phyloP scores from a whole-genome alignment of 2,888 invertebrate species.

The Nemurella pictetii region DNA sequence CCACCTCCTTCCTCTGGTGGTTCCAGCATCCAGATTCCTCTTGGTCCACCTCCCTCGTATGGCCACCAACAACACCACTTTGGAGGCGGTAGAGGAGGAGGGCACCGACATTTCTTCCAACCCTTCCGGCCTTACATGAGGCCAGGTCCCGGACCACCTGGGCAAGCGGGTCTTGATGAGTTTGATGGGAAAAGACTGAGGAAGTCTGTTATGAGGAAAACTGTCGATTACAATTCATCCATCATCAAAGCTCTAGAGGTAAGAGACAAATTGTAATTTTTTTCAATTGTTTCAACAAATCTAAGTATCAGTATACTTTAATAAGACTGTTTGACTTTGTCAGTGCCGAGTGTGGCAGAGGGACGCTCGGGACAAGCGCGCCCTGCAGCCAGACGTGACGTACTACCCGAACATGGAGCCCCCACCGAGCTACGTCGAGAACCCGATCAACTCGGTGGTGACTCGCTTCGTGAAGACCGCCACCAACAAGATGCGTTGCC shows the following conservation, averaged over 20 bases:
- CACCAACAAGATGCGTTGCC: conserved; percentile 99
- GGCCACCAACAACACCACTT: conserved; percentile 49
- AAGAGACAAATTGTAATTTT: conserved; percentile 45
- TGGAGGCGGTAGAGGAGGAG: conserved; percentile 48
- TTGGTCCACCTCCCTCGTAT: conserved; percentile 30
- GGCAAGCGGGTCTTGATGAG: conserved; percentile 58
- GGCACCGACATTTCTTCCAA: conserved; percentile 53
- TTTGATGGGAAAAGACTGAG: conserved; percentile 95
- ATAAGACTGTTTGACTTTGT: conserved; percentile 35
- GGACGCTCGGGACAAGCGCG: conserved; percentile 84
- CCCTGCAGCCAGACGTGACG: conserved; percentile 92
- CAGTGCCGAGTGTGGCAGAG: conserved; percentile 94
- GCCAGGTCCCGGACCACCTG: conserved; percentile 47
- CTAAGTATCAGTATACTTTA: background rate
- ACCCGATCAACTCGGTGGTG: conserved; percentile 77
- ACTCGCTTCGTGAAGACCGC: conserved; percentile 96
- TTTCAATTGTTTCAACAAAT: background rate
- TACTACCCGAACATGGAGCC: conserved; percentile 93
- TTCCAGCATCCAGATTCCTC: background rate
- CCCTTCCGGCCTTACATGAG: conserved; percentile 56
- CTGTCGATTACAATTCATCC: conserved; percentile 96
- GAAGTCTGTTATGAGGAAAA: conserved; percentile 96
- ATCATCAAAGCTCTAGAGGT: conserved; percentile 91
- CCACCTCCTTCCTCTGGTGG: background rate
- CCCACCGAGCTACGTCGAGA: conserved; percentile 90